Evolutionary conservation across 2,888 invertebrate genomes (phyloP), one percentile per base, ranked within the genome.

Genomic region (Plebejus melissa): DNA sequence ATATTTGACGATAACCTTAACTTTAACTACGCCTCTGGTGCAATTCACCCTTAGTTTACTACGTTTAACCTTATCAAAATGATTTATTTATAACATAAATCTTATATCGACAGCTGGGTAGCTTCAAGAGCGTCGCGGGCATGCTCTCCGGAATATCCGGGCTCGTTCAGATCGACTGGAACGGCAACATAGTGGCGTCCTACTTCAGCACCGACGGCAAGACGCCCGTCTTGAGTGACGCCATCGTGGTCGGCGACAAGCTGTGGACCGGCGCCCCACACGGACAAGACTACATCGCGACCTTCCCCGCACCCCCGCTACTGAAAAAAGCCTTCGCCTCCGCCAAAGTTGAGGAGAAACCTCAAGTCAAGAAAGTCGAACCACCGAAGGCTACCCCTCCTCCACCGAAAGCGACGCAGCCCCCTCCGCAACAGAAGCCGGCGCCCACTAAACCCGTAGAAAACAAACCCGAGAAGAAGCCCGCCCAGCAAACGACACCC

Each of bases 221-320:
- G 36, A 82, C 96, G 1, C 76, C 79, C 0, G 84, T 85, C 11
- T 90, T 96, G 32, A 95, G 96, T 80, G 97, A 97, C 82, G 96
- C 95, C 2, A 92, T 95, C 78, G 94, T 96, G 72, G 94, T 94
- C 82, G 94, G 95, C 74, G 95, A 95, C 80, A 94, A 94, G 80
- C 86, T 97, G 16, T 95, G 95, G 82, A 86, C 96, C 54, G 97
- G 97, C 32, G 95, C 95, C 22, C 97, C 97, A 0, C 95, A 94
- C 79, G 9, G 41, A 11, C 95, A 95, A 82, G 90, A 95, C 76
- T 96, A 94, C 81, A 85, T 97, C 71, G 96, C 94, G 0, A 94
- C 95, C 75, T 94, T 96, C n/a, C 94, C 96, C 57, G 91, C 94
- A 13, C 93, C 94, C 1, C 89, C 94, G 76, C 87, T 89, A 57